phyloP scores from a whole-genome alignment of 1,140 invertebrate genomes.

The Manduca sexta region DNA sequence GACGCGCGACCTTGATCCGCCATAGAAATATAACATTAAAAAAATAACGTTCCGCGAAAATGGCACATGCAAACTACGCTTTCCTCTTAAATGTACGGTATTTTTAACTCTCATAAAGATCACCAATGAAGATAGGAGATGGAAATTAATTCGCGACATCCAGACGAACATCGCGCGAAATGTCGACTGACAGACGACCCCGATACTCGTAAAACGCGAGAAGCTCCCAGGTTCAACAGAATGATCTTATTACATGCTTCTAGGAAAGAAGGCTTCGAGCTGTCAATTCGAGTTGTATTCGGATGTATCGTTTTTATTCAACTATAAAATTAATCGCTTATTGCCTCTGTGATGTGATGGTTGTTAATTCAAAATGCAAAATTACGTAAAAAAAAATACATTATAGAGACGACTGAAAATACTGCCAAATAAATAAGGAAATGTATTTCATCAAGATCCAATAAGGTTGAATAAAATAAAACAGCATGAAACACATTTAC shows the following conservation, averaged over 20 bases:
- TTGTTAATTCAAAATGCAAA: too few species aligned
- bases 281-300: too few species aligned
- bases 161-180: slow-evolving; percentile 2
- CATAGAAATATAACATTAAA: not conserved
- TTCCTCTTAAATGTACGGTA: slow-evolving; percentile 16
- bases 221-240: slow-evolving; percentile 6
- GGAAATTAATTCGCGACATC: slow-evolving; percentile 17
- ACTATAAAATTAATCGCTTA: too few species aligned
- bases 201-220: slow-evolving; percentile 6
- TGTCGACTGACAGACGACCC: slow-evolving; percentile 6
- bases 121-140: slow-evolving; percentile 15
- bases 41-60: slow-evolving; percentile 1
- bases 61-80: slow-evolving; percentile 4
- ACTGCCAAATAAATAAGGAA: too few species aligned
- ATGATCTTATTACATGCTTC: not conserved
- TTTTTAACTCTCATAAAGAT: slow-evolving; percentile 17
- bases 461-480: too few species aligned
- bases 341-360: too few species aligned
- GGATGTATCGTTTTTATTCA: too few species aligned
- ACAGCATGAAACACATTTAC: too few species aligned
- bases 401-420: too few species aligned
- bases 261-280: too few species aligned
- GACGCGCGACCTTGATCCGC: not conserved
- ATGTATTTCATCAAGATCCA: too few species aligned
- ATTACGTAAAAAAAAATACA: too few species aligned